Percentiles rank a stretch among this genome's conserved stretches.
Evolutionary conservation across 2,888 invertebrate species (phyloP).

Genomic region (Perizoma affinitatum): DNA sequence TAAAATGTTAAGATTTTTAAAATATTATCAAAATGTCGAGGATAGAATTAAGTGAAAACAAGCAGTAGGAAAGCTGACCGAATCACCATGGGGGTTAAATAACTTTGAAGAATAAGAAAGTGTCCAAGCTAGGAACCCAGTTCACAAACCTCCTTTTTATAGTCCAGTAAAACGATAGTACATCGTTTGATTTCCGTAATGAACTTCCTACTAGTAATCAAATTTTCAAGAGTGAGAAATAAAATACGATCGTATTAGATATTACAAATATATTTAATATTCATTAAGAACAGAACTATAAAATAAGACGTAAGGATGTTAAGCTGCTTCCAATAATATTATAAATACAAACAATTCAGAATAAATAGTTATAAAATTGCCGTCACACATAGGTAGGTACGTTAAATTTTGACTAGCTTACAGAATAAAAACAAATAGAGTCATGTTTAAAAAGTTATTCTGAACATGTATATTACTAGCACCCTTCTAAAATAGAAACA

Average conservation of each 20-base stretch:
- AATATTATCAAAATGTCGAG: too few relatives aligned
- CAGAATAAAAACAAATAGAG: constrained; percentile 56
- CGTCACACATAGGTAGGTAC: constrained; percentile 41
- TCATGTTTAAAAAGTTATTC: constrained; percentile 29
- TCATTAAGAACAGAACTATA: constrained; percentile 76
- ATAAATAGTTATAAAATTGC: constrained; percentile 49
- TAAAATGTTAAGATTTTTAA: too few relatives aligned
- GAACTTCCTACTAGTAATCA: background rate
- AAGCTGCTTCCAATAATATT: constrained; percentile 66
- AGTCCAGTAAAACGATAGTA: too few relatives aligned
- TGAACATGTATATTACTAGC: constrained; percentile 53
- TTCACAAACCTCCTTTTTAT: too few relatives aligned
- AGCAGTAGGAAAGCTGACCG: too few relatives aligned
- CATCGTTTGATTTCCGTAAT: too few relatives aligned
- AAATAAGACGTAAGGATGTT: constrained; percentile 69
- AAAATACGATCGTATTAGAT: constrained; percentile 59
- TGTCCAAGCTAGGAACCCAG: too few relatives aligned
- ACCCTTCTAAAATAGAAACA: constrained; percentile 58
- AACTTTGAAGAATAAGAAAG: too few relatives aligned
- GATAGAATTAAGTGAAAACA: too few relatives aligned
- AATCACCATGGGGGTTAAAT: too few relatives aligned
- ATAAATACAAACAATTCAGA: constrained; percentile 53
- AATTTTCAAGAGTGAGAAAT: constrained; percentile 8
- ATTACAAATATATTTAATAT: constrained; percentile 81
- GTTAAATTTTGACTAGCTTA: constrained; percentile 79